Base-by-base conservation (phyloP, 2,113 vertebrate species). In the Vanacampus margaritifer region DNA sequence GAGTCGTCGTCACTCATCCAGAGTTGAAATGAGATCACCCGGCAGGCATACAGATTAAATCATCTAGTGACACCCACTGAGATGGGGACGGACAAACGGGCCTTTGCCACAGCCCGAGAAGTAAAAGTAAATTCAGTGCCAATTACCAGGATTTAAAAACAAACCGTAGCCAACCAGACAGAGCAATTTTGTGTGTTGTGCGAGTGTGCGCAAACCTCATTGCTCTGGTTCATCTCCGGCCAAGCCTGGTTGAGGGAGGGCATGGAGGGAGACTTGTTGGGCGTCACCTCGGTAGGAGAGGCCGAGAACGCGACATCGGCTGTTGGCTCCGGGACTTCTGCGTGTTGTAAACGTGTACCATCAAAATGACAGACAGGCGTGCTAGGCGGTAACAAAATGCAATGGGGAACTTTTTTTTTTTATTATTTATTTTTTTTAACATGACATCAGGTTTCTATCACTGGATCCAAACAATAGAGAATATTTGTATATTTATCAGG, bases 251-350 rank as follows among this genome's bases (percentile, higher is more conserved):
- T 99, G 67, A 99, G 91, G 0, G 96, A 98, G n/a, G 97, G 97
- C 97, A 99, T 97, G 53, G 97, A 99, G 2, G 97, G 97, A 19
- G 96, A 98, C 85, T 99, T 99, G 93, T 91, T 99, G 81, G 96
- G 95, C 81, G 96, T 94, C 63, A 95, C 96, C 88, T 99, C 96
- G 69, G 94, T 94, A 32, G 96, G 97, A 63, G 97, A 98, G 79
- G 92, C 89, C 5, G 95, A 93, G 79, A 94, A 99, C 78, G 93
- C 95, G 72, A 97, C 95, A 51, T 99, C 97, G 79, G 91, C 81
- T 14, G 90, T 80, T 72, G 93, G 79, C 71, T 99, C 97, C 14
- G 93, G 74, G 53, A 76, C 86, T 24, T 87, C 88, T 87, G 80
- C 5, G 26, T 0, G 23, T 0, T 1, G 17, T 11, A 41, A 6